Evolutionary conservation across 2,797 vertebrate genomes (phyloP).

Genomic region (Trachurus trachurus): DNA sequence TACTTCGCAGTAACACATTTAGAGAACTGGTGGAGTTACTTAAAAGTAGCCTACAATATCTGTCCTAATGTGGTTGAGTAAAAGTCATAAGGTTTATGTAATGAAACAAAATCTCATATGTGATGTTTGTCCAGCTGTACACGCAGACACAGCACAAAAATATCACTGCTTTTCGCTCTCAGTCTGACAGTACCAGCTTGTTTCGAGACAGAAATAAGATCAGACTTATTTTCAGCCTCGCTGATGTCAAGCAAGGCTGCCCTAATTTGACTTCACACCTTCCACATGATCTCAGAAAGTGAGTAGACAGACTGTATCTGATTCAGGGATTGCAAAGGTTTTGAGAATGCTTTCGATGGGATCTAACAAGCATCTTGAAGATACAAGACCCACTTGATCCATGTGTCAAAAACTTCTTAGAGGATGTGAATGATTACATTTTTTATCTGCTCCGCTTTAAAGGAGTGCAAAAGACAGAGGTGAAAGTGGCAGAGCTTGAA

Average conservation of each 20-base stretch:
- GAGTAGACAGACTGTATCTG: slow-evolving; percentile 21
- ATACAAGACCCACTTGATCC: slow-evolving; percentile 33
- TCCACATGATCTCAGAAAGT: slow-evolving; percentile 36
- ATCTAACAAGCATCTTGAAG: slow-evolving; percentile 26
- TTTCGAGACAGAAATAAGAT: slow-evolving; percentile 45
- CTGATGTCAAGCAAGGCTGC: slow-evolving; percentile 48
- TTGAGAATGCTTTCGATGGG: slow-evolving; percentile 11
- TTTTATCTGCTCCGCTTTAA: slow-evolving; percentile 10
- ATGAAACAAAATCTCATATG: too few species aligned
- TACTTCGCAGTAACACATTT: too few species aligned
- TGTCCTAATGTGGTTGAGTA: too few species aligned
- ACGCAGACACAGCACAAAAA: slow-evolving; percentile 28
- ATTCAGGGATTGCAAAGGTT: slow-evolving; percentile 1
- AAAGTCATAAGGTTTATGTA: too few species aligned
- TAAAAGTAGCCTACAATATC: too few species aligned
- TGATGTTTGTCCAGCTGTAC: background rate
- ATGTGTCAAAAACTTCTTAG: slow-evolving; percentile 22
- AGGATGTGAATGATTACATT: slow-evolving; percentile 6
- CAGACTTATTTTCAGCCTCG: slow-evolving; percentile 52
- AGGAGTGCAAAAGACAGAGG: background rate
- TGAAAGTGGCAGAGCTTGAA: background rate
- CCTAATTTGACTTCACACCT: slow-evolving; percentile 43
- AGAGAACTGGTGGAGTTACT: too few species aligned
- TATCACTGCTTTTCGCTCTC: slow-evolving; percentile 26
- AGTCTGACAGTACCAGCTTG: slow-evolving; percentile 26